Percentiles rank a stretch among this genome's conserved stretches.
Conservation (phyloP, 2,797 vertebrate species). For the Phylloscopus collybita region DNA sequence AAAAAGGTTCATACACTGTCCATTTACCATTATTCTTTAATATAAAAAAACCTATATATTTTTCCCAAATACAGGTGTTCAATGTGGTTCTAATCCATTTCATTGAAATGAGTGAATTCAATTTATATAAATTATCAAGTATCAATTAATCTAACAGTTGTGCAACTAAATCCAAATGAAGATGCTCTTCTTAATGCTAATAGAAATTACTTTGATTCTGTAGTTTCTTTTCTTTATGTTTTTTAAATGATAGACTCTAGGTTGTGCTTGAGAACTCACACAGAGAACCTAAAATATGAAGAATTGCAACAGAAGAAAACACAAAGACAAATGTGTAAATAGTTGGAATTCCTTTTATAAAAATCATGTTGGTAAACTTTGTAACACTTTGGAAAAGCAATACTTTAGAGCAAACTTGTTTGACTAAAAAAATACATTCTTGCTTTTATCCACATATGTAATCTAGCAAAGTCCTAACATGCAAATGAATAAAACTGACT, state of each 20-base stretch:
- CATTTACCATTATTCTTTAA: background rate
- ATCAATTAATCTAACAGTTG: background rate
- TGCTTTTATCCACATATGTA: background rate
- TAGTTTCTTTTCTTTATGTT: background rate
- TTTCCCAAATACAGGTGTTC: background rate
- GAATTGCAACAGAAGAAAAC: background rate
- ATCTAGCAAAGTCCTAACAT: background rate
- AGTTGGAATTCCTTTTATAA: background rate
- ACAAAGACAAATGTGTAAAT: background rate
- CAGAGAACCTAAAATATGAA: background rate
- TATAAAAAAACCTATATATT: background rate
- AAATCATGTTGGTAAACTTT: background rate
- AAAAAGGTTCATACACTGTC: background rate
- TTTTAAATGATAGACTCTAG: background rate
- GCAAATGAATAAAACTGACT: background rate
- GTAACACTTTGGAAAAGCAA: background rate
- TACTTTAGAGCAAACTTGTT: background rate
- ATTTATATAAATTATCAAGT: background rate
- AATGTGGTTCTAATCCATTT: background rate
- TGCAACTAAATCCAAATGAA: background rate
- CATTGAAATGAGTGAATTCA: background rate
- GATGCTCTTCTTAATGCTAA: background rate
- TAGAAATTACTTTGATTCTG: background rate
- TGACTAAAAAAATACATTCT: background rate
- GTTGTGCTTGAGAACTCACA: background rate